phyloP scores from a whole-genome alignment of 1,140 invertebrate species.

The Zophobas atratus region DNA sequence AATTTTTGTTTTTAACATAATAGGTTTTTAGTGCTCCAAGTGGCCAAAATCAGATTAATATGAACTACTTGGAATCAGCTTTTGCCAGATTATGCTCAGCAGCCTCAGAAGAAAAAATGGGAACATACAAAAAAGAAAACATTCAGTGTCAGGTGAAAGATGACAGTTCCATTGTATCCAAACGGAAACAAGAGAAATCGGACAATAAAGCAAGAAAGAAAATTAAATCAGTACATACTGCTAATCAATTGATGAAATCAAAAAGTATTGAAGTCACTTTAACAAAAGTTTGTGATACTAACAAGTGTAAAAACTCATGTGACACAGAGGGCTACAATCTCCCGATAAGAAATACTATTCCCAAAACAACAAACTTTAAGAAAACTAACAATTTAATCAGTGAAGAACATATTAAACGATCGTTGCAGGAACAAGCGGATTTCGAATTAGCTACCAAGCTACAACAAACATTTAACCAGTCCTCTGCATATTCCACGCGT shows the following conservation, averaged over 20 bases:
- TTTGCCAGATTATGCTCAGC: constrained; percentile 39
- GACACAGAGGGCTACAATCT: constrained; percentile 3
- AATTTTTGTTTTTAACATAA: constrained; percentile 29
- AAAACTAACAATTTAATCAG: constrained; percentile 1
- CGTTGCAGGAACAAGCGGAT: constrained; percentile 58
- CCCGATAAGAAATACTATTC: constrained; percentile 18
- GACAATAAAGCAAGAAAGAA: constrained; percentile 12
- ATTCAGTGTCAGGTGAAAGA: not conserved
- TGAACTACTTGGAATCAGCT: constrained; percentile 47
- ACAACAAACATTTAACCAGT: constrained; percentile 57
- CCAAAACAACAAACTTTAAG: constrained; percentile 20
- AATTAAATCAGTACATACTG: constrained; percentile 5
- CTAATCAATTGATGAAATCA: constrained; percentile 5
- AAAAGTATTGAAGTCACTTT: constrained; percentile 14
- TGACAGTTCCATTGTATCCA: not conserved
- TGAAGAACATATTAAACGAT: constrained; percentile 42
- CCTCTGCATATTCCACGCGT: constrained; percentile 42
- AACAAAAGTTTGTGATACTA: constrained; percentile 16
- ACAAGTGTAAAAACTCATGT: constrained; percentile 1
- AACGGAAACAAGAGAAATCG: constrained; percentile 1
- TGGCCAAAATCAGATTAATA: constrained; percentile 48
- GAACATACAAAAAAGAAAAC: constrained; percentile 20
- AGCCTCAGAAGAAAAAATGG: not conserved
- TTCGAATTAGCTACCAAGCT: constrained; percentile 59
- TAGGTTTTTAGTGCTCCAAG: constrained; percentile 47